Conservation (phyloP, 2,113 vertebrate species). For the Xenopus laevis region DNA sequence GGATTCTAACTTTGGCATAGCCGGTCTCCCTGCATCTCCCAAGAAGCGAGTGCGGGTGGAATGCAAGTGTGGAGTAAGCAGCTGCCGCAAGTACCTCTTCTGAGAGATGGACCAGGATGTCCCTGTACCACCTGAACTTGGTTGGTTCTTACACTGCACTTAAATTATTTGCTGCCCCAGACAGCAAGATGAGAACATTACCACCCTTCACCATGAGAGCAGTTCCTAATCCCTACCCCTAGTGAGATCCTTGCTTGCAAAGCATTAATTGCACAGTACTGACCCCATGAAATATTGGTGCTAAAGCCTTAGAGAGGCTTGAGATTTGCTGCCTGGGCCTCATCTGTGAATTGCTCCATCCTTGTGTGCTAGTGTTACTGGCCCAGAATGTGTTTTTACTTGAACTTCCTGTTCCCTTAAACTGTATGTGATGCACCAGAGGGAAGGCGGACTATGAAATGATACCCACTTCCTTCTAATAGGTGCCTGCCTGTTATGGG, state of each 20-base stretch:
- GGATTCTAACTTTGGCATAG: conserved; percentile 82
- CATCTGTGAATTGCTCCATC: too few relatives aligned
- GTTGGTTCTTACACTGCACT: neutral
- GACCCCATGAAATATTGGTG: conserved; percentile 3
- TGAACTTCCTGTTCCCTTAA: too few relatives aligned
- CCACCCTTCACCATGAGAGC: neutral
- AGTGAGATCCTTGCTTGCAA: neutral
- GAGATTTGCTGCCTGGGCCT: neutral
- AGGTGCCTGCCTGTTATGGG: too few relatives aligned
- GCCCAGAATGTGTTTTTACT: too few relatives aligned
- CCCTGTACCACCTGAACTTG: neutral
- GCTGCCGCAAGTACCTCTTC: conserved; percentile 84
- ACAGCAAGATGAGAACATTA: neutral
- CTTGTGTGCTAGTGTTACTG: too few relatives aligned
- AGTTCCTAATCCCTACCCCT: neutral
- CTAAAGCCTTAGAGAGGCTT: neutral
- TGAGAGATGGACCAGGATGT: conserved; percentile 46
- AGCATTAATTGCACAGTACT: conserved; percentile 3
- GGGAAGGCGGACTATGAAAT: too few relatives aligned
- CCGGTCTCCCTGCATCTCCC: conserved; percentile 70
- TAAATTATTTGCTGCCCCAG: neutral
- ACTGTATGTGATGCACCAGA: too few relatives aligned
- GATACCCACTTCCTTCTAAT: too few relatives aligned
- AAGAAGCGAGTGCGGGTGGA: conserved; percentile 79
- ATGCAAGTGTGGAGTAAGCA: conserved; percentile 79